Conservation (phyloP, 1,140 invertebrate species). For the Drosophila ananassae region DNA sequence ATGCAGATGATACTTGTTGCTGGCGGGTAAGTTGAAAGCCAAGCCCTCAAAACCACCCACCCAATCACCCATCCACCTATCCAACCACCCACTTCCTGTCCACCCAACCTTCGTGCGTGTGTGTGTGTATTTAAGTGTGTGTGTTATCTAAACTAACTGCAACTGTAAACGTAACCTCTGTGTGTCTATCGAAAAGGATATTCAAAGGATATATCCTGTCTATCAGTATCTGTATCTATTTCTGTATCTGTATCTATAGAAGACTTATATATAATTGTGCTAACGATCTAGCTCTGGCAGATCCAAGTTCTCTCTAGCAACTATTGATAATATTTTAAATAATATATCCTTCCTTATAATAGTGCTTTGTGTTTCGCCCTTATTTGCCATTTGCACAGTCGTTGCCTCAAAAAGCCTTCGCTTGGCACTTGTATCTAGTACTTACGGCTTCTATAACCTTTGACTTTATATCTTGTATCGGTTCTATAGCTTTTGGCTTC, state of each 20-base stretch:
- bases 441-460: constrained; percentile 3
- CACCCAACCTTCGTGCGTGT: constrained; percentile 15
- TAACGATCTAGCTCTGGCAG: constrained; percentile 8
- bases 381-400: constrained; percentile 24
- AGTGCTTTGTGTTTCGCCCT: constrained; percentile 34
- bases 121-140: constrained; percentile 22
- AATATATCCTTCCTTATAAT: constrained; percentile 1
- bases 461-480: constrained; percentile 10
- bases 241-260: neutral
- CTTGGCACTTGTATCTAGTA: constrained; percentile 44
- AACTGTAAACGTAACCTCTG: constrained; percentile 5
- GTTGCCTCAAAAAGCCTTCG: constrained; percentile 42
- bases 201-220: neutral
- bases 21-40: constrained; percentile 81
- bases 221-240: neutral
- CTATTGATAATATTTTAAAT: neutral
- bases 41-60: constrained; percentile 2
- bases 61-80: neutral
- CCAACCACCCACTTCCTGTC: neutral
- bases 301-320: neutral
- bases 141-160: constrained; percentile 18
- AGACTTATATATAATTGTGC: neutral
- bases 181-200: neutral
- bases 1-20: constrained; percentile 84
- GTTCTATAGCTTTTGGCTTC: neutral